Percentiles rank a stretch among this genome's conserved stretches.
Conservation (phyloP, 2,113 vertebrate species). For the Pelvicachromis taeniatus region DNA sequence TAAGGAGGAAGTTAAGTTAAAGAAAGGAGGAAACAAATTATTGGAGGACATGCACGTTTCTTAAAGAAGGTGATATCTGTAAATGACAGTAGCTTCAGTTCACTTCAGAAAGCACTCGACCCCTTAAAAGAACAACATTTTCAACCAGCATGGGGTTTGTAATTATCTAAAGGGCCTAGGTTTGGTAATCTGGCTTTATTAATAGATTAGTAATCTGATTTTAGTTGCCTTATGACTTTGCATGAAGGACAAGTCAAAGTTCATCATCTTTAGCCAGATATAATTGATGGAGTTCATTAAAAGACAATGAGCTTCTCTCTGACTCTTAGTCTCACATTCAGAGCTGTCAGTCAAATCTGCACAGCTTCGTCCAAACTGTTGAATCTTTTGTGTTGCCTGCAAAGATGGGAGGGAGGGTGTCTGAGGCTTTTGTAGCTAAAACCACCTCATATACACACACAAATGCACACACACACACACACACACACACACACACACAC, state of each 20-base stretch:
- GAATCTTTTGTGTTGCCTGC: constrained; percentile 26
- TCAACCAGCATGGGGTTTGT: neutral
- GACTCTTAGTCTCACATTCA: constrained; percentile 20
- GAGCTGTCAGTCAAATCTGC: constrained; percentile 35
- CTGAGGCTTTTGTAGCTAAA: constrained; percentile 16
- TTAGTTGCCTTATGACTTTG: neutral
- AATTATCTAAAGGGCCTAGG: neutral
- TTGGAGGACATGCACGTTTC: neutral
- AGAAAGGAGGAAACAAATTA: neutral
- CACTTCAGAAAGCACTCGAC: neutral
- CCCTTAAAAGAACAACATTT: neutral
- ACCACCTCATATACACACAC: neutral
- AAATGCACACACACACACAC: constrained; percentile 10
- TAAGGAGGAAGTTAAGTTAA: neutral
- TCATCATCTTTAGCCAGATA: constrained; percentile 13
- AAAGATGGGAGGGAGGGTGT: neutral
- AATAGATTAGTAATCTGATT: neutral
- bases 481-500: constrained; percentile 3
- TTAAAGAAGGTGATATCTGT: neutral
- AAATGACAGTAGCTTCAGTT: neutral
- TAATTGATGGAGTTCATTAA: constrained; percentile 34
- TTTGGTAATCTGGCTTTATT: neutral
- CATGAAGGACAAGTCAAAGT: neutral
- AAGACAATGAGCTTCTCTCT: constrained; percentile 19
- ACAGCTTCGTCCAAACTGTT: constrained; percentile 13